Evolutionary conservation across 2,113 vertebrate genomes (phyloP), one percentile per base, ranked within the genome.

Genomic region (Oryzias melastigma): DNA sequence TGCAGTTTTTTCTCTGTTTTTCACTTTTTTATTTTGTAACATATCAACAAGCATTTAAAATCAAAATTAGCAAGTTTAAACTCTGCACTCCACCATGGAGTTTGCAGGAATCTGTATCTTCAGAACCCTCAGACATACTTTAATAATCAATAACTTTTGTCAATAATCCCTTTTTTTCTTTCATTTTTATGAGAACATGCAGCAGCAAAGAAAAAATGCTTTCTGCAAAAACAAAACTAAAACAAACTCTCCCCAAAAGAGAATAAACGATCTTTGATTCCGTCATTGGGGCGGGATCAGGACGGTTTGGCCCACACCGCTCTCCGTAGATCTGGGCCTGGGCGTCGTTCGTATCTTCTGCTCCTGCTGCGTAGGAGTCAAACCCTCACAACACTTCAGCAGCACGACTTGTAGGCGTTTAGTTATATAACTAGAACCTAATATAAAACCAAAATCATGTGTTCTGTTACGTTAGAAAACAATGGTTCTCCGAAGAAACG

Each of bases 401-500:
- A 12, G 0, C 48, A 45, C 7, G 22, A 2, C 4, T 7, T 44
- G 60, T 68, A 60, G 71, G 71, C 41, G 71, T 53, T 35, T 35
- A 62, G 29, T 81, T 78, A 69, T 35, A 47, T 77, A 82, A 78
- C 22, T 18, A 22, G 49, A 63, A 22, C 20, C 54, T 14, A 7
- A 50, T 48, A 67, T 51, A 77, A 22, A 60, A 41, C 35, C 18
- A 6, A 5, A 27, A 44, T 78, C 13, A 93, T 92, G 92, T 85
- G 84, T 41, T 90, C 90, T 10, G 88, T 69, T 35, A 42, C 75
- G 14, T n/a, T 81, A 52, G 91, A 92, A 35, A 84, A 75, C 78
- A 77, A 51, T 4, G 88, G 73, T 1, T 91, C 92, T 12, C 90
- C 90, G 1, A 87, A 64, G 52, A 91, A 85, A 54, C 69, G 90